These are phyloP conservation scores for Phocides pigmalion DNA, from an alignment of 1,140 invertebrate species.

Conservation along the genomic window DNA sequence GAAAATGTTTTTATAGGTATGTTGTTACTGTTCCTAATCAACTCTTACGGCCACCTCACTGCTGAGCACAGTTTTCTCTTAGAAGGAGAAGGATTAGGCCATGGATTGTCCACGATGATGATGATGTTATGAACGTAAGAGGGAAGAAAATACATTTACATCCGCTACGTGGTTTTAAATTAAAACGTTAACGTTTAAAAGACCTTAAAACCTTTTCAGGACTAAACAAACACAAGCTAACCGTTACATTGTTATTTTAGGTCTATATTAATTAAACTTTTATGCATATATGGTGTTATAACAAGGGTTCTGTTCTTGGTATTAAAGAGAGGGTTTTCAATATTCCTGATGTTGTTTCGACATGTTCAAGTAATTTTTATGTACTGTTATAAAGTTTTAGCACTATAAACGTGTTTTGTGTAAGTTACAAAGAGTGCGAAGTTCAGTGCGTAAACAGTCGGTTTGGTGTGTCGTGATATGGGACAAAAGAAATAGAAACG, in stretches of 20 bases:
- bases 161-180: constrained; percentile 35
- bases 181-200: constrained; percentile 49
- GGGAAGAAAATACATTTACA: constrained; percentile 20
- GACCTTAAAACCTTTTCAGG: constrained; percentile 47
- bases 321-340: constrained; percentile 11
- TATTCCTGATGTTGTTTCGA: constrained; percentile 8
- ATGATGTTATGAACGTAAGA: too few relatives aligned
- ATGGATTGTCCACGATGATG: too few relatives aligned
- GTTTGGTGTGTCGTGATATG: too few relatives aligned
- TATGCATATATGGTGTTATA: constrained; percentile 45
- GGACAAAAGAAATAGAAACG: too few relatives aligned
- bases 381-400: not conserved
- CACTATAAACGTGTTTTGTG: not conserved
- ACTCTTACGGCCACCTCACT: too few relatives aligned
- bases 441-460: too few relatives aligned
- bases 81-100: too few relatives aligned
- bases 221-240: constrained; percentile 47
- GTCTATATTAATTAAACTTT: constrained; percentile 66
- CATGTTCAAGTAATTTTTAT: not conserved
- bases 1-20: too few relatives aligned
- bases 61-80: too few relatives aligned
- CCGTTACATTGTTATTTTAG: constrained; percentile 63
- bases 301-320: constrained; percentile 22
- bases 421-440: too few relatives aligned
- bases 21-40: too few relatives aligned